Conservation (phyloP, 1,140 invertebrate species). For the Drosophila busckii region DNA sequence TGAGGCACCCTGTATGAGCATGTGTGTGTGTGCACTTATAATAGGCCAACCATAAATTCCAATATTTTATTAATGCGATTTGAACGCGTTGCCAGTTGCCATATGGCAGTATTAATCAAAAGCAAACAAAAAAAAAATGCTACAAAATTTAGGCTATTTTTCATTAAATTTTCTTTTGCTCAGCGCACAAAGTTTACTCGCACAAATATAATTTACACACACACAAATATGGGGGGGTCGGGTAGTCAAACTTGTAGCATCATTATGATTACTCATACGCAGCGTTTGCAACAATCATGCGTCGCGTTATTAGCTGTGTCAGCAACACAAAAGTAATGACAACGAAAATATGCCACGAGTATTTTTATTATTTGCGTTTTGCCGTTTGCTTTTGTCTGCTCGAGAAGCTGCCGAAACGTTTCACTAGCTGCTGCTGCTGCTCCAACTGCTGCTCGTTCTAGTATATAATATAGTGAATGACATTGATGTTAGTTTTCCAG, state of each 20-base stretch:
- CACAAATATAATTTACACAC: constrained; percentile 64
- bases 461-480: constrained; percentile 14
- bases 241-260: constrained; percentile 31
- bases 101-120: constrained; percentile 72
- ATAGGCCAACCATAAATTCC: constrained; percentile 72
- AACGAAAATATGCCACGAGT: constrained; percentile 69
- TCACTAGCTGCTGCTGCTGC: no score
- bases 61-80: constrained; percentile 74
- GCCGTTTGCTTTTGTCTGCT: neutral
- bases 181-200: constrained; percentile 35
- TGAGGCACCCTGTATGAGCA: constrained; percentile 39
- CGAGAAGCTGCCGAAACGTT: no score
- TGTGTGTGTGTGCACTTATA: constrained; percentile 35
- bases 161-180: constrained; percentile 60
- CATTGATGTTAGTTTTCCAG: constrained; percentile 25
- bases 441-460: no score
- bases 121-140: constrained; percentile 21
- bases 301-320: constrained; percentile 72
- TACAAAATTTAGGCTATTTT: constrained; percentile 71
- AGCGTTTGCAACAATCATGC: constrained; percentile 72
- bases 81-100: constrained; percentile 59
- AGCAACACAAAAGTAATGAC: constrained; percentile 72
- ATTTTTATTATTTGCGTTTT: constrained; percentile 50
- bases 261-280: constrained; percentile 76
- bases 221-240: constrained; percentile 33